Evolutionary conservation across 2,797 vertebrate genomes (phyloP), one percentile per base, ranked within the genome.

Genomic region (Vespertilio murinus): DNA sequence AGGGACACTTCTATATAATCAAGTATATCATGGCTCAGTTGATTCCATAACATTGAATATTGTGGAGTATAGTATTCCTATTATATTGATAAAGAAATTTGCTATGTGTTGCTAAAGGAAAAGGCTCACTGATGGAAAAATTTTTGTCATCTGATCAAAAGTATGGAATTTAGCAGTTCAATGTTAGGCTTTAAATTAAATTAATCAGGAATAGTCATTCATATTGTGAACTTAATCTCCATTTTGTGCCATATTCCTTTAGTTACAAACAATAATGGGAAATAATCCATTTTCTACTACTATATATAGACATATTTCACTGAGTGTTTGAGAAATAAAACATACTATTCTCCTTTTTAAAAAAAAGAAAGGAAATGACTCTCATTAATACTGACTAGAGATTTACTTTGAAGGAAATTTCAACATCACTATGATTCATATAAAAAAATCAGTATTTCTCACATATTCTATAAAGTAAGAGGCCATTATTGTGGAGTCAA

Each of bases 391-490:
- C 56, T 67, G 12, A 81, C 23, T 45, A 70, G 17, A 89, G 40
- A 64, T 17, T 49, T 75, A 56, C 16, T 83, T 52, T 90, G 83
- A 94, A 93, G 65, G 9, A 93, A 91, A 94, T 82, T 78, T 86
- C 42, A 88, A 35, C 28, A 94, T 52, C 25, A 42, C 23, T 88
- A 35, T 88, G 35, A 65, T 82, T 91, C n/a, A 59, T 82, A 45
- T 2, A 56, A 92, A 83, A 61, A 83, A 84, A 83, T 74, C 22
- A 91, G 30, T 90, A 65, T 81, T 94, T 94, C 45, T 94, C 38
- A 88, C 28, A 75, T 77, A 88, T 4, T 61, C 38, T 77, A 86
- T 83, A 92, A 88, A 90, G 83, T 83, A 59, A 94, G n/a, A 88
- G 22, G 28, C n/a, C 22, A 77, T 35, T 88, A 77, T 84, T 67